Evolutionary conservation across 2,113 vertebrate species (phyloP).

Genomic region (Oxygymnocypris stewartii): DNA sequence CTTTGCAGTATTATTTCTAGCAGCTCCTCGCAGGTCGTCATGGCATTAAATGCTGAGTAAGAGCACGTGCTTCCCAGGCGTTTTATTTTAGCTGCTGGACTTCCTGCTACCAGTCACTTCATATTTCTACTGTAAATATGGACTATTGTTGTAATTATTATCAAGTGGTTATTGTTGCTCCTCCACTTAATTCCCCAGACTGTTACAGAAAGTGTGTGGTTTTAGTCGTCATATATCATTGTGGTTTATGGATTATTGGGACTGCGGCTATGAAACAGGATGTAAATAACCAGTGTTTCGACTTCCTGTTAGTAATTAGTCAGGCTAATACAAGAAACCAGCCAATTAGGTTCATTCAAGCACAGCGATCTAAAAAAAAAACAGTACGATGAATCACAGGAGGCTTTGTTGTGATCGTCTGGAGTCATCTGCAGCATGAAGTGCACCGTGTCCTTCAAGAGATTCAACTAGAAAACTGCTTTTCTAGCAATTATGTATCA

Average conservation of each 20-base stretch:
- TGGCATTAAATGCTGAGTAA: background rate
- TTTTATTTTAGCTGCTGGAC: slow-evolving; percentile 2
- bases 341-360: slow-evolving; percentile 3
- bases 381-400: background rate
- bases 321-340: background rate
- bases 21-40: background rate
- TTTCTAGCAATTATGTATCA: background rate
- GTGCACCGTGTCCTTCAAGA: slow-evolving; percentile 7
- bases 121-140: background rate
- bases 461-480: background rate
- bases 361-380: background rate
- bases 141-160: background rate
- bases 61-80: background rate
- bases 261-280: background rate
- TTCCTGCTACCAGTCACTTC: background rate
- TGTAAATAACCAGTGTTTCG: background rate
- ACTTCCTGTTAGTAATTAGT: slow-evolving; percentile 3
- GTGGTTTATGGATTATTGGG: background rate
- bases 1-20: background rate
- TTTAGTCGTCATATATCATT: background rate
- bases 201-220: background rate
- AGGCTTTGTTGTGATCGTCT: background rate
- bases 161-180: background rate
- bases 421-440: background rate
- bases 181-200: background rate